Percentiles rank a stretch among this genome's conserved stretches.
These are phyloP conservation scores for Syrphus vitripennis DNA, from an alignment of 2,888 invertebrate genomes.

Conservation along the genomic window DNA sequence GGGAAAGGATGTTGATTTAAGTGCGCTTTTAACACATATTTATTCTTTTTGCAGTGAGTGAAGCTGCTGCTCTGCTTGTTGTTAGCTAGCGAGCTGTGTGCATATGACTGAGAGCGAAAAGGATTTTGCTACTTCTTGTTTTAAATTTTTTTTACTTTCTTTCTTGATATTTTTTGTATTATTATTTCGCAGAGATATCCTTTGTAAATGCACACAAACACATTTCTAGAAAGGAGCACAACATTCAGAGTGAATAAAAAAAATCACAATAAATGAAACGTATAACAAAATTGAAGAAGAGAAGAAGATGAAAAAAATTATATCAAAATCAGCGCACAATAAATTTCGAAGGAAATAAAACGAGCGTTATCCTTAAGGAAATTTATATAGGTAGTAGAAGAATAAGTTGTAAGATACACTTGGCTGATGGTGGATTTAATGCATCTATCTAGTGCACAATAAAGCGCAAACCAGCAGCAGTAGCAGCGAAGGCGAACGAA, in stretches of 20 bases:
- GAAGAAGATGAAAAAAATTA: constrained; percentile 11
- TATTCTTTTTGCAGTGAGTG: constrained; percentile 56
- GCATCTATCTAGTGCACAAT: constrained; percentile 63
- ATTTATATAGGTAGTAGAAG: constrained; percentile 28
- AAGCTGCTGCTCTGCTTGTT: constrained; percentile 16
- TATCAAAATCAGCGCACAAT: constrained; percentile 57
- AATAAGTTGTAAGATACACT: constrained; percentile 39
- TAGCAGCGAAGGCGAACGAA: background rate
- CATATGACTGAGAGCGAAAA: constrained; percentile 52
- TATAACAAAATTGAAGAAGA: constrained; percentile 9
- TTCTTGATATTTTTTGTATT: background rate
- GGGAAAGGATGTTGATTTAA: constrained; percentile 68
- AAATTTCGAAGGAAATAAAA: constrained; percentile 45
- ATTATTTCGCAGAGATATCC: constrained; percentile 51
- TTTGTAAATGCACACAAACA: constrained; percentile 56
- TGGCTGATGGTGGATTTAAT: constrained; percentile 41
- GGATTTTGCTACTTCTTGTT: constrained; percentile 63
- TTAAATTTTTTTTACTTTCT: constrained; percentile 29
- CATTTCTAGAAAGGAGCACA: constrained; percentile 45
- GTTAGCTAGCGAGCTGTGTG: constrained; percentile 24
- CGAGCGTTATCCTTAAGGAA: constrained; percentile 50
- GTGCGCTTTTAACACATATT: constrained; percentile 71
- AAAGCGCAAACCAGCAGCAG: constrained; percentile 38
- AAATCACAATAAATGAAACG: constrained; percentile 16
- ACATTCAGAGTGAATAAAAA: constrained; percentile 7